phyloP scores from a whole-genome alignment of 2,797 vertebrate genomes.

The Cheirogaleus major region DNA sequence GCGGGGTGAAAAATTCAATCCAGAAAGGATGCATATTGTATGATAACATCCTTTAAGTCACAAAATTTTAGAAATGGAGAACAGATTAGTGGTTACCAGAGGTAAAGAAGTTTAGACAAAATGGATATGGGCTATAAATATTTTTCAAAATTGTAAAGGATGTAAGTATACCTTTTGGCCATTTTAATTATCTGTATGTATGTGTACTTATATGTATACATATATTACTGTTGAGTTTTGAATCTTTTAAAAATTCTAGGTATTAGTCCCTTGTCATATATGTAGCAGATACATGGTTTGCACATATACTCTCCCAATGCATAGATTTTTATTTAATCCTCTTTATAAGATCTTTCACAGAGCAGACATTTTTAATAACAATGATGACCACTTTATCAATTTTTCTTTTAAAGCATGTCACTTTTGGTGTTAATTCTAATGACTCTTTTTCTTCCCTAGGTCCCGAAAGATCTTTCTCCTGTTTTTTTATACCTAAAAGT shows the following conservation, averaged over 20 bases:
- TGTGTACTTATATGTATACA: background rate
- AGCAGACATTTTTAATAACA: background rate
- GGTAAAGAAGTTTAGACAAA: too few species aligned
- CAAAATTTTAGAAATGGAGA: background rate
- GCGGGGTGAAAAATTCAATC: too few species aligned
- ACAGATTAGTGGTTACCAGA: background rate
- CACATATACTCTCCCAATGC: background rate
- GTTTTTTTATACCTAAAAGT: background rate
- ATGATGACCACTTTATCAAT: background rate
- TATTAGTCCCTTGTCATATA: background rate
- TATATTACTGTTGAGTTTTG: background rate
- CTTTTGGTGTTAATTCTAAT: too few species aligned
- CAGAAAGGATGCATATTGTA: too few species aligned
- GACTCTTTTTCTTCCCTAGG: too few species aligned
- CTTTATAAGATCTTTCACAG: background rate
- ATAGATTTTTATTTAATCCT: background rate
- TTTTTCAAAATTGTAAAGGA: too few species aligned
- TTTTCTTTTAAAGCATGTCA: background rate
- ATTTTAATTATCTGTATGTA: background rate
- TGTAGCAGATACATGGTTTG: background rate
- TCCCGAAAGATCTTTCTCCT: too few species aligned
- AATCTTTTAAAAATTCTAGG: background rate
- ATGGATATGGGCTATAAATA: too few species aligned
- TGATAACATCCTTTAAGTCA: too few species aligned
- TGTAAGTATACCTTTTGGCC: too few species aligned